phyloP scores from a whole-genome alignment of 1,140 invertebrate species.

The Sesamia nonagrioides region DNA sequence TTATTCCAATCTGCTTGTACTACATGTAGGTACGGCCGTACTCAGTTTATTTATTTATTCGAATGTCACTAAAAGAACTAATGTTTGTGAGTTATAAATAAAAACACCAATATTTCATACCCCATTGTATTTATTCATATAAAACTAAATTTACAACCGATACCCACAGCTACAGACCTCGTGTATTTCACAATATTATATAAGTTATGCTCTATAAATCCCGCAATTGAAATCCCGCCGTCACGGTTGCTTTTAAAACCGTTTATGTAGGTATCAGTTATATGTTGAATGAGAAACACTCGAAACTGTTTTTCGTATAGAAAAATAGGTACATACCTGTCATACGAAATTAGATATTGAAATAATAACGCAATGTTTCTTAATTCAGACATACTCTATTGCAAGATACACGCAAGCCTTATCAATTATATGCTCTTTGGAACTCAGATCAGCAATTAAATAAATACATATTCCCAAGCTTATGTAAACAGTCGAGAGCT shows the following conservation, averaged over 20 bases:
- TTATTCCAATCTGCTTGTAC: slow-evolving; percentile 62
- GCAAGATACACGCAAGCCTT: background rate
- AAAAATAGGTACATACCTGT: background rate
- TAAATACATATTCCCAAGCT: slow-evolving; percentile 19
- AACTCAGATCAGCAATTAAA: slow-evolving; percentile 30
- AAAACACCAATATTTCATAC: slow-evolving; percentile 35
- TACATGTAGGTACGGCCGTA: slow-evolving; percentile 45
- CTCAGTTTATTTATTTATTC: slow-evolving; percentile 55
- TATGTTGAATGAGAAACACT: too few relatives aligned
- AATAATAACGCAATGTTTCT: background rate
- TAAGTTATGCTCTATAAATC: slow-evolving; percentile 29
- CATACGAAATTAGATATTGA: background rate
- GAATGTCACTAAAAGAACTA: slow-evolving; percentile 22
- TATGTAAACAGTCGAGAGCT: slow-evolving; percentile 1
- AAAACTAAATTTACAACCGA: slow-evolving; percentile 42
- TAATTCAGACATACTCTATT: background rate
- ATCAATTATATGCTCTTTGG: slow-evolving; percentile 21
- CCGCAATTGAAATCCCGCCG: background rate
- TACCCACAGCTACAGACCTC: slow-evolving; percentile 17
- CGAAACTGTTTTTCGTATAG: background rate
- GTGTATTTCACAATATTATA: slow-evolving; percentile 37
- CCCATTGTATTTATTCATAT: slow-evolving; percentile 30
- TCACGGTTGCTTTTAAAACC: background rate
- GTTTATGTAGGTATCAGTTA: background rate
- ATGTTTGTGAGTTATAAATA: slow-evolving; percentile 36